Evolutionary conservation across 2,888 invertebrate species (phyloP), one percentile per base, ranked within the genome.

Genomic region (Synergus itoensis): DNA sequence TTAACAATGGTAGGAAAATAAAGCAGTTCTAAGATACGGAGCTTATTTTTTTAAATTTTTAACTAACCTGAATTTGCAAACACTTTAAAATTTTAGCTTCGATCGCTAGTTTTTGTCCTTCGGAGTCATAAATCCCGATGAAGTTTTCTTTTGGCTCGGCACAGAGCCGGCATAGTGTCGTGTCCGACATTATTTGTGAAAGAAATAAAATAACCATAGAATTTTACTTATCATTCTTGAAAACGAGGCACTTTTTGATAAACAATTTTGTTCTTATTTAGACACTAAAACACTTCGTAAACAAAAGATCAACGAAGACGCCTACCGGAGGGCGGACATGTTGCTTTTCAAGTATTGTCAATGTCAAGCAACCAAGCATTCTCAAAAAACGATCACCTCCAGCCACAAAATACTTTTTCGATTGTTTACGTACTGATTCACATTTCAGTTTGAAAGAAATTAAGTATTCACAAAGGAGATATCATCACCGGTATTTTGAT

Each of bases 111-210:
- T 90, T 92, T 77, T 89, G 89, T 53, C 93, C 93, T 83, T 93
- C 93, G 16, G 91, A 87, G 79, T 92, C 92, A 82, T 91, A 93
- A 81, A 93, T 93, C 60, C 92, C 92, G 80, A 93, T 89, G 76
- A 91, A 88, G 79, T 88, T 89, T 62, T 92, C 89, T 83, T 92
- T 93, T 78, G 89, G 87, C 84, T 92, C 90, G 86, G 93, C 93
- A 85, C 93, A 93, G 64, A 93, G 90, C 87, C 93, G 92, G 88
- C 93, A 93, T 67, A 92, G 87, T 81, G 90, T 89, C 64, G 86
- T 83, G 79, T 87, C 87, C 77, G 90, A 86, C 90, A 91, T 90
- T 83, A 84, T 87, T 83, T 79, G 82, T 64, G 8, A 16, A 21
- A n/a, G 28, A 41, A 62, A 21, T 62, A 14, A 4, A 78, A 73